phyloP scores from a whole-genome alignment of 2,888 invertebrate species.

The Tetanocera ferruginea region DNA sequence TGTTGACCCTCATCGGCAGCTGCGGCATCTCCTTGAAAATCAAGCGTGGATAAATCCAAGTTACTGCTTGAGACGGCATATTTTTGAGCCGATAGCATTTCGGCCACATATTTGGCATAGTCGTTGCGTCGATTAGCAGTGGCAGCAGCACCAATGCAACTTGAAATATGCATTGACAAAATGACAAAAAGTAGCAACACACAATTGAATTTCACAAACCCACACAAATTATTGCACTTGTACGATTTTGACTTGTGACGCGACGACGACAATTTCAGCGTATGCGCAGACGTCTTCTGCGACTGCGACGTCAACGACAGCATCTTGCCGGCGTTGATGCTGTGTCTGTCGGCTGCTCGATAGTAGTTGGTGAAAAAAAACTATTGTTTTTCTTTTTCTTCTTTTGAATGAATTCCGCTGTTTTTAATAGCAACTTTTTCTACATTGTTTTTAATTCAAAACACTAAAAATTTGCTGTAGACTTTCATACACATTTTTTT shows the following conservation, averaged over 20 bases:
- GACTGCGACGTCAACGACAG: slow-evolving; percentile 43
- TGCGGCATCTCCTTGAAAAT: slow-evolving; percentile 37
- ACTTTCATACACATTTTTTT: slow-evolving; percentile 32
- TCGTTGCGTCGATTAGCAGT: slow-evolving; percentile 29
- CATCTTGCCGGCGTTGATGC: slow-evolving; percentile 35
- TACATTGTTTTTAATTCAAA: slow-evolving; percentile 28
- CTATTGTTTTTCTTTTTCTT: background rate
- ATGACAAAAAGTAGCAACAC: slow-evolving; percentile 43
- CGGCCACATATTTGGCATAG: background rate
- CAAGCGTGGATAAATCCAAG: slow-evolving; percentile 45
- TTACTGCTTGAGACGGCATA: slow-evolving; percentile 41
- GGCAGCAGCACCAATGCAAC: slow-evolving; percentile 9
- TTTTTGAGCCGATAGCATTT: slow-evolving; percentile 7
- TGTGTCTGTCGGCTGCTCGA: background rate
- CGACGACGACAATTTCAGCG: slow-evolving; percentile 21
- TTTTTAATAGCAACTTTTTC: slow-evolving; percentile 35
- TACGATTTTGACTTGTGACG: slow-evolving; percentile 26
- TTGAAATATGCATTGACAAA: slow-evolving; percentile 23
- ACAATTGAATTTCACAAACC: slow-evolving; percentile 45
- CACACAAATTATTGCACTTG: slow-evolving; percentile 6
- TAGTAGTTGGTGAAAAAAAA: background rate
- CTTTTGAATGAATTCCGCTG: background rate
- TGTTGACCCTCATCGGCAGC: slow-evolving; percentile 35
- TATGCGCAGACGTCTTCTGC: slow-evolving; percentile 2
- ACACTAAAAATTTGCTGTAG: slow-evolving; percentile 22